A percentile compares a stretch with the other conserved stretches of the same genome.
Evolutionary conservation across 2,888 invertebrate genomes (phyloP).

Genomic region (Adela reaumurella): DNA sequence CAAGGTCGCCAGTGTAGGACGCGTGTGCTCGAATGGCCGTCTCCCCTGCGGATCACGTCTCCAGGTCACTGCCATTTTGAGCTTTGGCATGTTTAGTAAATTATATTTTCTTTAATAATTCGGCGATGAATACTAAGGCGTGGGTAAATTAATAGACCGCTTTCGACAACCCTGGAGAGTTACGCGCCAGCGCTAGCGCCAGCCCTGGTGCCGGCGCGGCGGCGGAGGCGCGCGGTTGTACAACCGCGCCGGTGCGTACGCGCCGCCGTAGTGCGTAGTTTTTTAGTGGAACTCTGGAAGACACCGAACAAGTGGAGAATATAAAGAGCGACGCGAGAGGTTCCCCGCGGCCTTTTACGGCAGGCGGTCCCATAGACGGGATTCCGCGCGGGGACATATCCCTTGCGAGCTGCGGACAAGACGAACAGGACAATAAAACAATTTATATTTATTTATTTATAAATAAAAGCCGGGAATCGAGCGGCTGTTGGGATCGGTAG

Average conservation of each 20-base stretch:
- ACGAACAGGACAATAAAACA: slow-evolving; percentile 28
- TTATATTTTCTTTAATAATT: too few species aligned
- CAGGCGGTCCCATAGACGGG: slow-evolving; percentile 17
- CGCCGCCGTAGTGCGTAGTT: slow-evolving; percentile 5
- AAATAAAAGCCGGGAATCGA: slow-evolving; percentile 19
- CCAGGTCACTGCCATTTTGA: too few species aligned
- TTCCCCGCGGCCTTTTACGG: not conserved
- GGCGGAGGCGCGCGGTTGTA: not conserved
- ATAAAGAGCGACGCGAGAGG: not conserved
- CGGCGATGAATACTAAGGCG: too few species aligned
- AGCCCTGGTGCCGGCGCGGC: slow-evolving; percentile 1
- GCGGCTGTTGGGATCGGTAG: slow-evolving; percentile 8
- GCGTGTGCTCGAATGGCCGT: too few species aligned
- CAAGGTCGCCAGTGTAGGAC: too few species aligned
- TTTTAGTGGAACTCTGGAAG: slow-evolving; percentile 4
- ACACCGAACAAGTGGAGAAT: slow-evolving; percentile 4
- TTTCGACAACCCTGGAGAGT: not conserved
- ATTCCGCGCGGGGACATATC: slow-evolving; percentile 29
- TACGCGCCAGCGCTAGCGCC: not conserved
- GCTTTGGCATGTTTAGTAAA: too few species aligned
- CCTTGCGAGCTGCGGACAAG: slow-evolving; percentile 8
- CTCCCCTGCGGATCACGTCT: too few species aligned
- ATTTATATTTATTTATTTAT: slow-evolving; percentile 42
- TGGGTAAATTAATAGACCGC: too few species aligned
- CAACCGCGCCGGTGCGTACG: slow-evolving; percentile 1